Conservation (phyloP, 2,888 invertebrate genomes). For the Mylabris sibirica region DNA sequence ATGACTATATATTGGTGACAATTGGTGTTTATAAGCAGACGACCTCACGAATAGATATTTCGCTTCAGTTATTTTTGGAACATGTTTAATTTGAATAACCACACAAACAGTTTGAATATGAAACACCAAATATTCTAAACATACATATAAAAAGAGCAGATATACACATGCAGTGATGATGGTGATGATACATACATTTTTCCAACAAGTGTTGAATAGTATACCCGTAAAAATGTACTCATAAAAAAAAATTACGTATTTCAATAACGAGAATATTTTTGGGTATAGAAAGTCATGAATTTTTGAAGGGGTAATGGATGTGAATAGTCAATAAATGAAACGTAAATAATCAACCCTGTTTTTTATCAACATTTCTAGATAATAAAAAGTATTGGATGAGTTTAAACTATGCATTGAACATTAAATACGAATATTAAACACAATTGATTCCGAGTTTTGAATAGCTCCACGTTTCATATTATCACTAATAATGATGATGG, state of each 20-base stretch:
- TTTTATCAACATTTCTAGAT: background rate
- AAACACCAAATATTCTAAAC: background rate
- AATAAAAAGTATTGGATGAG: background rate
- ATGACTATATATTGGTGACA: constrained; percentile 10
- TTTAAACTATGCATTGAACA: background rate
- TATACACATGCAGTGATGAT: background rate
- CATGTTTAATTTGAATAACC: constrained; percentile 1
- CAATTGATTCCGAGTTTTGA: background rate
- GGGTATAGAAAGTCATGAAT: background rate
- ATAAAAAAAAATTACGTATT: background rate
- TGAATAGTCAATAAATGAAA: background rate
- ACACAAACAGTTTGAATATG: background rate
- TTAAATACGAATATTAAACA: background rate
- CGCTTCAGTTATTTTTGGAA: constrained; percentile 6
- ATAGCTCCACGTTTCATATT: constrained; percentile 9
- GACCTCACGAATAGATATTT: background rate
- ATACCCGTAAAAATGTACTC: background rate
- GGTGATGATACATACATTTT: constrained; percentile 1
- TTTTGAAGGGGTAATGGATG: too few relatives aligned
- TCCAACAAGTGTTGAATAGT: constrained; percentile 3
- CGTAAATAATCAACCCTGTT: background rate
- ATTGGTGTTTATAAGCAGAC: constrained; percentile 2
- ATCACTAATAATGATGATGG: background rate
- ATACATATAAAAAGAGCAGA: background rate
- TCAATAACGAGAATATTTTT: background rate